These are phyloP conservation scores for Apodemus agrarius DNA, from an alignment of 2,797 vertebrate genomes.

Conservation along the genomic window DNA sequence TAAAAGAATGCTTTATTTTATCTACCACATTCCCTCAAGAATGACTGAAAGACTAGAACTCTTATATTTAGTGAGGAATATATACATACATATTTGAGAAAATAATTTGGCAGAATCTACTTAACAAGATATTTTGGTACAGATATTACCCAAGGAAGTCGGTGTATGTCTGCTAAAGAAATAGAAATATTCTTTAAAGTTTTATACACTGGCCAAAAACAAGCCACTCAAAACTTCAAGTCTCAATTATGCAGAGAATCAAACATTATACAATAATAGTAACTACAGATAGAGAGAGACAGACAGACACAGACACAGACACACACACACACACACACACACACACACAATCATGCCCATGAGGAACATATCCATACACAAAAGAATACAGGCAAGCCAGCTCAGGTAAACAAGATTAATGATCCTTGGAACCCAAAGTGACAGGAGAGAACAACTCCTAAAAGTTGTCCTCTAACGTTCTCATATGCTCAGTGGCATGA, in stretches of 20 bases:
- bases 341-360: neutral
- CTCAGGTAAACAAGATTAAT: neutral
- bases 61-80: neutral
- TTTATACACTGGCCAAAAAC: neutral
- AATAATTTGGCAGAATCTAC: neutral
- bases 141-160: neutral
- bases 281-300: neutral
- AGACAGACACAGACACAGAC: too few species aligned
- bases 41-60: neutral
- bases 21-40: neutral
- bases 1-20: neutral
- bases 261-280: neutral
- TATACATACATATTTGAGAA: neutral
- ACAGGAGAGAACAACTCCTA: neutral
- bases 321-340: too few species aligned
- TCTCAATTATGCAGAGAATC: neutral
- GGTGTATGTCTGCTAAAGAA: neutral
- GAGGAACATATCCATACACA: neutral
- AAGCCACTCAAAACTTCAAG: neutral
- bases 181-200: neutral
- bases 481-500: neutral
- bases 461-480: neutral
- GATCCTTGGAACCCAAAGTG: neutral
- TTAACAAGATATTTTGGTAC: slow-evolving; percentile 2
- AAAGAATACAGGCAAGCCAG: neutral